Conservation (phyloP, 2,113 vertebrate species). For the Nematolebias whitei region DNA sequence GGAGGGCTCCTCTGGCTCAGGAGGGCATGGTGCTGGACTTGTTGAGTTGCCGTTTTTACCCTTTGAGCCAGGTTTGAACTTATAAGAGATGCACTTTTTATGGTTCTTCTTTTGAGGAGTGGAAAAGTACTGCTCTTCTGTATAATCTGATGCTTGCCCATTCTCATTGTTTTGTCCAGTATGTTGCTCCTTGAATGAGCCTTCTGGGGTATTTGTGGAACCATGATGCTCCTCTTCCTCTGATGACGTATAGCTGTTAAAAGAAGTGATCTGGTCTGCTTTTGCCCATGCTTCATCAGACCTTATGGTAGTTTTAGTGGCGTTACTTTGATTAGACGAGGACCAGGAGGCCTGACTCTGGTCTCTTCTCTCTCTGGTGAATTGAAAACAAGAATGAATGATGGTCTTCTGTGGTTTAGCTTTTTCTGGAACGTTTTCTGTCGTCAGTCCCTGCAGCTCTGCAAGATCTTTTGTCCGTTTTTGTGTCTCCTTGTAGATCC, state of each 20-base stretch:
- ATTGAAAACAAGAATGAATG: conserved; percentile 89
- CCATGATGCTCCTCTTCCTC: conserved; percentile 88
- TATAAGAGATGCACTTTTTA: conserved; percentile 90
- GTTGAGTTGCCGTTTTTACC: conserved; percentile 80
- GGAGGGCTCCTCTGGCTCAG: conserved; percentile 76
- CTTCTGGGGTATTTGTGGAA: conserved; percentile 82
- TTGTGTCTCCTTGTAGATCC: conserved; percentile 97
- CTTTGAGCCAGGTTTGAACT: conserved; percentile 88
- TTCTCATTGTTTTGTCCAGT: conserved; percentile 70
- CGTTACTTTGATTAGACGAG: conserved; percentile 89
- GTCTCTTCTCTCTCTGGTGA: conserved; percentile 83
- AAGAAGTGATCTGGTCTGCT: conserved; percentile 86
- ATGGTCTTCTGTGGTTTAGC: conserved; percentile 83
- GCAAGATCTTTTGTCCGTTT: conserved; percentile 95
- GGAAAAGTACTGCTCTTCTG: conserved; percentile 84
- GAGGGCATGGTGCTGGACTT: conserved; percentile 80
- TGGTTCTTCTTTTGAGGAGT: conserved; percentile 82
- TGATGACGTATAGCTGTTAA: conserved; percentile 91
- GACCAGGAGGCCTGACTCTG: conserved; percentile 92
- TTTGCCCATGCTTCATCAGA: conserved; percentile 85
- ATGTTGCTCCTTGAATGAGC: conserved; percentile 82
- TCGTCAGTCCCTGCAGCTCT: conserved; percentile 91
- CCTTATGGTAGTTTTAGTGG: conserved; percentile 81
- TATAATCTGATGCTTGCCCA: conserved; percentile 78
- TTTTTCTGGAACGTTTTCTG: conserved; percentile 78